phyloP scores from a whole-genome alignment of 1,140 invertebrate genomes.

The Lasioglossum albipes region DNA sequence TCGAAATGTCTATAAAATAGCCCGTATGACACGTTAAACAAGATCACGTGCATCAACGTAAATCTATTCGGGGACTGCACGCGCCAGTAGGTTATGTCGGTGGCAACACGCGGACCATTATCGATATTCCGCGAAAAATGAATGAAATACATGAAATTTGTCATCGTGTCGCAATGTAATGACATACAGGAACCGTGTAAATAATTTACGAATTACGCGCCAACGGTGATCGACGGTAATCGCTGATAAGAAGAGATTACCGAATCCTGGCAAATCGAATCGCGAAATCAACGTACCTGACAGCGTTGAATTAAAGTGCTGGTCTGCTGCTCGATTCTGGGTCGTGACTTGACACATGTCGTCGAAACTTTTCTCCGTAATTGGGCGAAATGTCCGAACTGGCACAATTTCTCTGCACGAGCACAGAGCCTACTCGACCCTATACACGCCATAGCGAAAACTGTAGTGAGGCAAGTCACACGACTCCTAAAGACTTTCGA shows the following conservation, averaged over 20 bases:
- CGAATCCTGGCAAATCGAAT: background rate
- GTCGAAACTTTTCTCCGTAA: conserved; percentile 83
- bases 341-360: conserved; percentile 83
- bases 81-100: conserved; percentile 50
- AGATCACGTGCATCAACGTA: background rate
- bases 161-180: background rate
- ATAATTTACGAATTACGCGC: background rate
- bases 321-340: conserved; percentile 79
- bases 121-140: conserved; percentile 39
- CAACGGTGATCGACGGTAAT: background rate
- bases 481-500: conserved; percentile 66
- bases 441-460: conserved; percentile 88
- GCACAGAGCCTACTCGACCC: conserved; percentile 88
- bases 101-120: too few species aligned
- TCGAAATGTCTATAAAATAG: too few species aligned
- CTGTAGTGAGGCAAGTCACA: conserved; percentile 80
- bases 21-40: background rate
- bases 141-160: conserved; percentile 32
- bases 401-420: conserved; percentile 88
- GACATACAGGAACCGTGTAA: too few species aligned
- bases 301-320: conserved; percentile 64
- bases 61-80: background rate
- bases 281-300: conserved; percentile 60
- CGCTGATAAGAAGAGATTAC: conserved; percentile 1
- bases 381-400: conserved; percentile 84